Evolutionary conservation across 2,888 invertebrate genomes (phyloP).

Genomic region (Lasius platythorax): DNA sequence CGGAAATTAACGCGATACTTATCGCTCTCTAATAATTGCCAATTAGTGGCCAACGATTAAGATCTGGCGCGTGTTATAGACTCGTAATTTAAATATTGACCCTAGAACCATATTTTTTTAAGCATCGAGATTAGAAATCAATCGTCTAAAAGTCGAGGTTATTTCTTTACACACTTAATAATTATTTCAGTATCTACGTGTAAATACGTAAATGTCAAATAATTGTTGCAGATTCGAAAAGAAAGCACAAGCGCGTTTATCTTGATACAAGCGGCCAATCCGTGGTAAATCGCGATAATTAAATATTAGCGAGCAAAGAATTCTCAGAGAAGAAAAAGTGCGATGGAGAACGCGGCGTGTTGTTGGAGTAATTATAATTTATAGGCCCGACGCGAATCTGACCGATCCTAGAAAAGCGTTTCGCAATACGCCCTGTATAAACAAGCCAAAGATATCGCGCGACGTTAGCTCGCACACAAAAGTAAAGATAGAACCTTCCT

Average conservation of each 20-base stretch:
- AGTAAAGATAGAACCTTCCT: conserved; percentile 71
- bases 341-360: background rate
- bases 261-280: background rate
- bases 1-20: conserved; percentile 53
- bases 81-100: conserved; percentile 17
- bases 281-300: conserved; percentile 6
- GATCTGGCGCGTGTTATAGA: background rate
- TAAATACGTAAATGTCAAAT: background rate
- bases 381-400: conserved; percentile 60
- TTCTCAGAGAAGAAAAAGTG: conserved; percentile 13
- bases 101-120: background rate
- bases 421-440: conserved; percentile 68
- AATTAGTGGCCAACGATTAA: conserved; percentile 52
- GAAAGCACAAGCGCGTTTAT: background rate
- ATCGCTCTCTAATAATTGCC: conserved; percentile 60
- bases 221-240: background rate
- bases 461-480: conserved; percentile 70
- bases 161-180: background rate
- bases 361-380: conserved; percentile 59
- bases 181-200: background rate
- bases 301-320: background rate
- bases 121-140: background rate
- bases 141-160: background rate
- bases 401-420: conserved; percentile 67
- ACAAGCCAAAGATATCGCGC: conserved; percentile 75